A percentile compares a stretch with the other conserved stretches of the same genome.
Conservation (phyloP, 2,888 invertebrate species). For the Zaprionus obscuricornis region DNA sequence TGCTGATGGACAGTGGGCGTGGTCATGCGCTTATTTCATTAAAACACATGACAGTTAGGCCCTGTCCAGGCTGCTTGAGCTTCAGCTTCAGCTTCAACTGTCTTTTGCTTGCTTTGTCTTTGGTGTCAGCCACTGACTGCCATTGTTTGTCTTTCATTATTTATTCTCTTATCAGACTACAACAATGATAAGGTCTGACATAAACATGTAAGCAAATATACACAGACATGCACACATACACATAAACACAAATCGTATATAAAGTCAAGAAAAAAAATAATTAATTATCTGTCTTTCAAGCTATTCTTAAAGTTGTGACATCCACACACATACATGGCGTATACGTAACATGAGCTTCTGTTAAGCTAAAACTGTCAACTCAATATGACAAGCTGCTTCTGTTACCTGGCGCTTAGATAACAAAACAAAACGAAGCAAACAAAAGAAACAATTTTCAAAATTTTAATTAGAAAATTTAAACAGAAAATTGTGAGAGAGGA, state of each 20-base stretch:
- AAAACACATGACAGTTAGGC: conserved; percentile 47
- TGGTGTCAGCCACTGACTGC: conserved; percentile 48
- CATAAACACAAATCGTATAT: not conserved
- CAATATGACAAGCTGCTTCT: conserved; percentile 5
- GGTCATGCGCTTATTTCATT: conserved; percentile 50
- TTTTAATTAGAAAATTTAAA: conserved; percentile 58
- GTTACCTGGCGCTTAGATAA: conserved; percentile 51
- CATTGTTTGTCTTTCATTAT: conserved; percentile 72
- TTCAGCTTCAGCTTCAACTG: not conserved
- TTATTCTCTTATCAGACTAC: conserved; percentile 63
- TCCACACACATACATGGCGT: not conserved
- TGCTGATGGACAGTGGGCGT: conserved; percentile 24
- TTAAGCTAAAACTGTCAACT: conserved; percentile 45
- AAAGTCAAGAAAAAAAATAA: no score
- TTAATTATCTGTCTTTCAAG: no score
- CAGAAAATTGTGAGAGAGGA: no score
- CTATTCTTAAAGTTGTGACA: no score
- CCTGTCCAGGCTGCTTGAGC: not conserved
- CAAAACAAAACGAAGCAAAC: no score
- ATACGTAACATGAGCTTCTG: conserved; percentile 1
- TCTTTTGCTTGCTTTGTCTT: conserved; percentile 34
- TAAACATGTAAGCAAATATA: conserved; percentile 2
- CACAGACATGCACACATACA: not conserved
- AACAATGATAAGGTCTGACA: conserved; percentile 25
- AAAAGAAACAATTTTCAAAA: conserved; percentile 38